phyloP scores from a whole-genome alignment of 2,888 invertebrate genomes.

The Leucozona laternaria region DNA sequence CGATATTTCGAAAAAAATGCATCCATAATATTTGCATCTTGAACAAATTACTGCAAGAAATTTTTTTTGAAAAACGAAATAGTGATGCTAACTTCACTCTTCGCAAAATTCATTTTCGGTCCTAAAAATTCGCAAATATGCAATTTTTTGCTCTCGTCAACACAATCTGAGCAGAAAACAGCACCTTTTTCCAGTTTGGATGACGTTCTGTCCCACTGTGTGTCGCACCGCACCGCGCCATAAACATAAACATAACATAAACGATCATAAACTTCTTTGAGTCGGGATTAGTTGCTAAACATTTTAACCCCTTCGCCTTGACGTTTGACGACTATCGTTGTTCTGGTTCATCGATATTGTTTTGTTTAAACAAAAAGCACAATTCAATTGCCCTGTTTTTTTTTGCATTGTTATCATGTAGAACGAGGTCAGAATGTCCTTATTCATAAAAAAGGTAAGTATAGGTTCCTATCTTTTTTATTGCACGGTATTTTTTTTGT shows the following conservation, averaged over 20 bases:
- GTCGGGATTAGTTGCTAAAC: constrained; percentile 30
- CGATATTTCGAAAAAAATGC: too few species aligned
- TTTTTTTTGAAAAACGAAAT: too few species aligned
- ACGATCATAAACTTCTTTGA: background rate
- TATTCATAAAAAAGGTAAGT: constrained; percentile 14
- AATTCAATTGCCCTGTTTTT: constrained; percentile 66
- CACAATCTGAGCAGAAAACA: too few species aligned
- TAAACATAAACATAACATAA: background rate
- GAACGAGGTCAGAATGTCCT: constrained; percentile 63
- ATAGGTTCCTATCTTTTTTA: constrained; percentile 56
- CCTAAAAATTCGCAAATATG: too few species aligned
- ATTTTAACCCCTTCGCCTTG: constrained; percentile 52
- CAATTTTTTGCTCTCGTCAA: too few species aligned
- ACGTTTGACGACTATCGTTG: background rate
- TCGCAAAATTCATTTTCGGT: too few species aligned
- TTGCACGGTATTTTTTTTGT: constrained; percentile 36
- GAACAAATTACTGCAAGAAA: too few species aligned
- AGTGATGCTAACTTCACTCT: too few species aligned
- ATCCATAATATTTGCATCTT: too few species aligned
- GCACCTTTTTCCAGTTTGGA: too few species aligned
- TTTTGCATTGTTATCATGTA: constrained; percentile 63
- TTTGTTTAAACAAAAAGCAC: constrained; percentile 26
- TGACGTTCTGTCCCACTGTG: background rate
- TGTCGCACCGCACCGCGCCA: too few species aligned
- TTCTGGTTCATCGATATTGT: constrained; percentile 21